These are phyloP conservation scores for Rhagonycha lutea DNA, from an alignment of 2,888 invertebrate species.

Conservation along the genomic window DNA sequence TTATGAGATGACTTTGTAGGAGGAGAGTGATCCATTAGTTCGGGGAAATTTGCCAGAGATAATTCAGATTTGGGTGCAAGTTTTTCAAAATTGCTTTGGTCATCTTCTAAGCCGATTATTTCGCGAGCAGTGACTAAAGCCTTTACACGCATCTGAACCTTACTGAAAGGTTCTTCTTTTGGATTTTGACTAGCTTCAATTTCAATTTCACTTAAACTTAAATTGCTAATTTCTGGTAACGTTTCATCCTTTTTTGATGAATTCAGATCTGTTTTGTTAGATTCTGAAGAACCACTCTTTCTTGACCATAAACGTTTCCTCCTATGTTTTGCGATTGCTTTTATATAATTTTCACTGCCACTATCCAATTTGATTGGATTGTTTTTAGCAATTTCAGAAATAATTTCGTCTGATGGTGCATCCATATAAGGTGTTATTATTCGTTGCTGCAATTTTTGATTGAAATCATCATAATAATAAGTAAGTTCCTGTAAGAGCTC, in stretches of 20 bases:
- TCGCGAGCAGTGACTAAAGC: conserved; percentile 44
- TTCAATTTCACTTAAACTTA: background rate
- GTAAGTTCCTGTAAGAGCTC: conserved; percentile 67
- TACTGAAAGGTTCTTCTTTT: background rate
- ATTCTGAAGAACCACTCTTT: conserved; percentile 4
- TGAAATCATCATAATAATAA: conserved; percentile 67
- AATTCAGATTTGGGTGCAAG: conserved; percentile 29
- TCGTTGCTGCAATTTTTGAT: conserved; percentile 64
- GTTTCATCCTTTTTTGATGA: background rate
- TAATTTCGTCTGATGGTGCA: conserved; percentile 64
- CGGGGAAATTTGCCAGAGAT: conserved; percentile 54
- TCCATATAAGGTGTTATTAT: conserved; percentile 71
- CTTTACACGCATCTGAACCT: conserved; percentile 37
- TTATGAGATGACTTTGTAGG: conserved; percentile 38
- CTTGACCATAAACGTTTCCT: conserved; percentile 29
- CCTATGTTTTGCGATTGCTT: conserved; percentile 26
- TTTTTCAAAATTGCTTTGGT: conserved; percentile 29
- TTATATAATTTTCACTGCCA: conserved; percentile 39
- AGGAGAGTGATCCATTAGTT: conserved; percentile 40
- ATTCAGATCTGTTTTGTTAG: background rate
- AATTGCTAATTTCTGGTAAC: background rate
- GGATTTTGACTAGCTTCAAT: background rate
- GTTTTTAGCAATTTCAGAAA: conserved; percentile 54
- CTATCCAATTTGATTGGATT: conserved; percentile 58
- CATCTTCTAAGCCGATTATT: conserved; percentile 37